Base-by-base conservation (phyloP, 2,113 vertebrate genomes). In the Cololabis saira region DNA sequence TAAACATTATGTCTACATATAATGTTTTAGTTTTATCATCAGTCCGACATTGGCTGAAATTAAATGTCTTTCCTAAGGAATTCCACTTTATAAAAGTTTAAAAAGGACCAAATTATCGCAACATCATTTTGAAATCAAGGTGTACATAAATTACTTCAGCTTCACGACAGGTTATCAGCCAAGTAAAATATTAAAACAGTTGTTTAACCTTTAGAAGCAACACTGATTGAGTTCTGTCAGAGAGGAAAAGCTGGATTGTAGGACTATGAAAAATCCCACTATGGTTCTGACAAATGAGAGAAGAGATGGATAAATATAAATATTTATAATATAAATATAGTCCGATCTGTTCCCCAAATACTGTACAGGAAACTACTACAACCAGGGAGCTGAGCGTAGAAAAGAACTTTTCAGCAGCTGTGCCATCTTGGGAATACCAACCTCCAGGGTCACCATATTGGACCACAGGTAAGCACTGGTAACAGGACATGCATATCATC, bases 401-500 rank as follows among this genome's bases (percentile, higher is more conserved):
- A 92, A 93, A 71, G 98, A 99, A 83, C 93, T 99, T 72, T 63
- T 95, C 17, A 80, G 93, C 78, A 99, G 98, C 59, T 98, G 97
- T 90, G 86, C 75, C 14, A 91, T 95, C 50, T 87, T 99, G 87
- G 96, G 96, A 55, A 95, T 99, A 80, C 94, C 95, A 82, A 51
- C 90, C 14, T 94, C 93, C 40, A 73, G 76, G 55, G 86, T 99
- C 78, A 94, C 88, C 45, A 67, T 98, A 77, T 48, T 97, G 48
- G 92, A 98, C 73, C 90, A 94, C 90, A 96, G 95, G 98, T 99
- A 95, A 94, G 86, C 61, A 27, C 19, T 1, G 0, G 48, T 43
- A 49, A 17, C 67, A 60, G 21, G 67, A 75, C 43, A 64, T 18
- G 37, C 37, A 75, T 1, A 7, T 37, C 10, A 7, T 37, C 10